Conservation (phyloP, 2,888 invertebrate species). For the Eupithecia inturbata region DNA sequence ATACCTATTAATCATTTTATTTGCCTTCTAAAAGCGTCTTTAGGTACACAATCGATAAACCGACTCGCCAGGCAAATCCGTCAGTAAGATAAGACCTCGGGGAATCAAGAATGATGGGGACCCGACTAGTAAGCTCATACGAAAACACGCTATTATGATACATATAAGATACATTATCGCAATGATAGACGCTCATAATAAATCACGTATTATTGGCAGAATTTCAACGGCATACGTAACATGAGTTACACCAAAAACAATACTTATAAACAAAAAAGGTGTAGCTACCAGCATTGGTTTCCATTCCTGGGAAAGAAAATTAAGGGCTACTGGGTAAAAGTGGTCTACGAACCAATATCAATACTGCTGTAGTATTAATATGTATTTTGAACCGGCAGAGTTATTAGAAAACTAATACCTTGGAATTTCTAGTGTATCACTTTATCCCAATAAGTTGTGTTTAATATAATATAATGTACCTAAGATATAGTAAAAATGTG, state of each 20-base stretch:
- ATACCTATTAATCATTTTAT: background rate
- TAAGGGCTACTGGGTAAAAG: background rate
- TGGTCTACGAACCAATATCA: background rate
- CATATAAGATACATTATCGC: conserved; percentile 19
- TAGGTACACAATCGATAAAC: background rate
- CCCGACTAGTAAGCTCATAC: conserved; percentile 40
- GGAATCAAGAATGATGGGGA: conserved; percentile 62
- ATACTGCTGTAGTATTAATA: background rate
- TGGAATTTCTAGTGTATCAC: too few species aligned
- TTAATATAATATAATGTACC: too few species aligned
- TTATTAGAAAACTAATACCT: too few species aligned
- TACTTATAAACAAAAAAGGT: background rate
- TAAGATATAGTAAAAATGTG: too few species aligned
- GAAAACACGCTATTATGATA: conserved; percentile 14
- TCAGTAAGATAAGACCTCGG: conserved; percentile 57
- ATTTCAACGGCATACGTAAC: background rate
- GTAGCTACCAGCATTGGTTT: background rate
- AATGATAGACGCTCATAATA: conserved; percentile 21
- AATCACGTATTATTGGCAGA: conserved; percentile 12
- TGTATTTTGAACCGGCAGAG: too few species aligned
- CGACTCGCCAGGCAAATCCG: conserved; percentile 39
- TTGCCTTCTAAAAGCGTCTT: background rate
- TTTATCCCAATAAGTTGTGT: too few species aligned
- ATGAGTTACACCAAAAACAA: background rate
- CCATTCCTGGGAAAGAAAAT: background rate